Conservation (phyloP, 2,888 invertebrate species). For the Antheraea assamensis region DNA sequence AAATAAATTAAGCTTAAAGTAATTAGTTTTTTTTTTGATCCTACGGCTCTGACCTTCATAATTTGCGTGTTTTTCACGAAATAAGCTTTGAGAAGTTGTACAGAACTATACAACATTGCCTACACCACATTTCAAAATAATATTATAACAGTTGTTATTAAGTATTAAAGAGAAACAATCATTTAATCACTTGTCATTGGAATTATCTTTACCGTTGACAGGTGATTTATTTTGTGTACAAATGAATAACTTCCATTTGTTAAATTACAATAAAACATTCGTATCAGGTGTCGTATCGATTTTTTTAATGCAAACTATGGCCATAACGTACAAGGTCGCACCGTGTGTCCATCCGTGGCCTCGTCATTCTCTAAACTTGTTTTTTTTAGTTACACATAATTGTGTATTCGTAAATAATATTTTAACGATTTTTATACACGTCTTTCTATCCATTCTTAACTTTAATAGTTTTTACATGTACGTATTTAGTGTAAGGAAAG, state of each 20-base stretch:
- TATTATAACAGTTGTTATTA: background rate
- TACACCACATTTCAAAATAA: background rate
- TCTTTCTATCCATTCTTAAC: background rate
- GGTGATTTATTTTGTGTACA: background rate
- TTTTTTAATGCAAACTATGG: background rate
- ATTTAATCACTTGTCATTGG: background rate
- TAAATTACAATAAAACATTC: background rate
- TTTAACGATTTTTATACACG: background rate
- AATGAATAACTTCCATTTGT: background rate
- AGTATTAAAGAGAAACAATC: background rate
- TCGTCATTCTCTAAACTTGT: constrained; percentile 2
- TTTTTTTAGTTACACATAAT: background rate
- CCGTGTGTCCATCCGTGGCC: background rate
- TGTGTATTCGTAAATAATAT: background rate
- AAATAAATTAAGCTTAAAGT: too few species aligned
- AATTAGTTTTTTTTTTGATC: too few species aligned
- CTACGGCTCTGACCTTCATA: too few species aligned
- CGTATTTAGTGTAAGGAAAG: background rate
- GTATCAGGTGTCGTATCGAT: background rate
- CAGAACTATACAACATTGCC: background rate
- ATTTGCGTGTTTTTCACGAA: too few species aligned
- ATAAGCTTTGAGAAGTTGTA: background rate
- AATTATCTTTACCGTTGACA: background rate
- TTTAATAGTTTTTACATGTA: background rate
- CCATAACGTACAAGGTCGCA: constrained; percentile 1